phyloP scores from a whole-genome alignment of 2,888 invertebrate species.

The Drosophila paramelanica region DNA sequence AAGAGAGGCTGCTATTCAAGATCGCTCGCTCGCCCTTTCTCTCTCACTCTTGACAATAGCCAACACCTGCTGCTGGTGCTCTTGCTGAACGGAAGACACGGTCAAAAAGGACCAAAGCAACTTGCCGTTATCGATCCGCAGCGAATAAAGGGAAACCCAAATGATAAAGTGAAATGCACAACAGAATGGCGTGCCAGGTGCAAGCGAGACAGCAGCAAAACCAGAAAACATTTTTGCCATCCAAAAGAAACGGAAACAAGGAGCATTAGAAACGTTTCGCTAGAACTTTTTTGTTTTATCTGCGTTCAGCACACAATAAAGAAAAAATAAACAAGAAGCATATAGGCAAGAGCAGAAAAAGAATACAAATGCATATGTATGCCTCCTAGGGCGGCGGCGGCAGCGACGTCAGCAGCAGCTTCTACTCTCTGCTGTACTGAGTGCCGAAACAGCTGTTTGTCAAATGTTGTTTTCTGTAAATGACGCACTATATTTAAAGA shows the following conservation, averaged over 20 bases:
- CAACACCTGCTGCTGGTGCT: constrained; percentile 38
- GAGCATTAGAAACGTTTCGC: constrained; percentile 10
- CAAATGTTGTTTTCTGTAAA: constrained; percentile 21
- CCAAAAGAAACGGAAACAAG: constrained; percentile 29
- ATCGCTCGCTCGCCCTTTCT: constrained; percentile 22
- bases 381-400: constrained; percentile 26
- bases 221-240: constrained; percentile 30
- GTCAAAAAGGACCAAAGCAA: constrained; percentile 37
- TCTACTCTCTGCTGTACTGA: constrained; percentile 8
- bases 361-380: constrained; percentile 18
- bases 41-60: constrained; percentile 2
- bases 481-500: constrained; percentile 17
- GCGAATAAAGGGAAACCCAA: constrained; percentile 12
- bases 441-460: constrained; percentile 66
- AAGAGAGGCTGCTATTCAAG: constrained; percentile 20
- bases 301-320: background rate
- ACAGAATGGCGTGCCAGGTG: constrained; percentile 15
- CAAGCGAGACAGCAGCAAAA: constrained; percentile 44
- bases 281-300: background rate
- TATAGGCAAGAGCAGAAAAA: constrained; percentile 2
- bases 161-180: constrained; percentile 23
- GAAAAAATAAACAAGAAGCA: background rate
- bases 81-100: constrained; percentile 4
- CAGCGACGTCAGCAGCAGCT: constrained; percentile 13
- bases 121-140: constrained; percentile 55